These are phyloP conservation scores for Miniopterus natalensis DNA, from an alignment of 2,113 vertebrate species.

Conservation along the genomic window DNA sequence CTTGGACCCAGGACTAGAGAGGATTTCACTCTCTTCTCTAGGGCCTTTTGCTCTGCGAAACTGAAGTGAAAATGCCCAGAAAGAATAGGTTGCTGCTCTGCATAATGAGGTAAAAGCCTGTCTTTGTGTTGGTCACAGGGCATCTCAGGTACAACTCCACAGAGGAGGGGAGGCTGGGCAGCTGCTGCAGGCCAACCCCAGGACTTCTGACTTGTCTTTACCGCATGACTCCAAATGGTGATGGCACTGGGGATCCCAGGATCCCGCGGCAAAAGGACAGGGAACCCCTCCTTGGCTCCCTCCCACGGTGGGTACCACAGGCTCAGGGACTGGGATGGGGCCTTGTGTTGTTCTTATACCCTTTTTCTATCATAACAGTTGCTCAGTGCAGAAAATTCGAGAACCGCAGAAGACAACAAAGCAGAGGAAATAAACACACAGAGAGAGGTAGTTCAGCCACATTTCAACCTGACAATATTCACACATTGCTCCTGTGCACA, in stretches of 20 bases:
- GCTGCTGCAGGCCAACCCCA: neutral
- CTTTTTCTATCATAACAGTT: neutral
- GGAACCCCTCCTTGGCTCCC: neutral
- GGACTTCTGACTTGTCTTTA: neutral
- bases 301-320: neutral
- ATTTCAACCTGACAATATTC: neutral
- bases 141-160: neutral
- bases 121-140: neutral
- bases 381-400: neutral
- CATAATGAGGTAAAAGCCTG: neutral
- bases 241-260: neutral
- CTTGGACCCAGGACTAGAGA: neutral
- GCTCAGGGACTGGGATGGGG: neutral
- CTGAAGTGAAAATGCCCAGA: slow-evolving; percentile 6
- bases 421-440: neutral
- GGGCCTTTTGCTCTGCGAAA: neutral
- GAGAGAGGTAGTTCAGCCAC: neutral
- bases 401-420: neutral
- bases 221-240: neutral
- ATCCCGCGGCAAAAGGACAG: neutral
- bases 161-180: neutral
- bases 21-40: neutral
- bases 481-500: neutral
- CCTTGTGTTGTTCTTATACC: neutral
- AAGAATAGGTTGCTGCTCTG: neutral